Conservation (phyloP, 2,888 invertebrate species). For the Notocelia uddmanniana region DNA sequence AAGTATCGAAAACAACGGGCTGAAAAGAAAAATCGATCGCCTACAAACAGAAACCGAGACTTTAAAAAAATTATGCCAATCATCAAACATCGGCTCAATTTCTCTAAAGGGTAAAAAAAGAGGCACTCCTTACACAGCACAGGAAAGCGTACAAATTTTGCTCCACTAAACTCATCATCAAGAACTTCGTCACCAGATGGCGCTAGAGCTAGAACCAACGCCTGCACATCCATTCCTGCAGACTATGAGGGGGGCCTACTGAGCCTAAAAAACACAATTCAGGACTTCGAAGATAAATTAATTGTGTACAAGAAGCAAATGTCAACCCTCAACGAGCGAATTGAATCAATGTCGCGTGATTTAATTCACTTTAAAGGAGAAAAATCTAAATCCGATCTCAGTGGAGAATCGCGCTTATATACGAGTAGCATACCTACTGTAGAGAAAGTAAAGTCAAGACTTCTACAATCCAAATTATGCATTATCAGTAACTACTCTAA, state of each 20-base stretch:
- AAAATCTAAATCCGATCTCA: no score
- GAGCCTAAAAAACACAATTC: background rate
- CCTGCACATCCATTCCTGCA: background rate
- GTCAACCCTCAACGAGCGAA: background rate
- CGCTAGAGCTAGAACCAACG: background rate
- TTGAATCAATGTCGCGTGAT: background rate
- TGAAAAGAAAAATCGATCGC: constrained; percentile 3
- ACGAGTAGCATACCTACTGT: background rate
- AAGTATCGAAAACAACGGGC: constrained; percentile 12
- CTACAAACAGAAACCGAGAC: constrained; percentile 6
- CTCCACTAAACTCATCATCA: background rate
- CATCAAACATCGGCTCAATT: background rate
- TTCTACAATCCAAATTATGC: constrained; percentile 8
- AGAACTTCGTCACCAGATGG: background rate
- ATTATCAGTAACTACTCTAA: constrained; percentile 14
- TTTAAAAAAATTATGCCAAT: constrained; percentile 1
- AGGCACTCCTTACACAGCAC: background rate
- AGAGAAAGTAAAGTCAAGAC: background rate
- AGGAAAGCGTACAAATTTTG: background rate
- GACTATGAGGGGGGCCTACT: background rate
- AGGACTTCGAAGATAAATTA: background rate
- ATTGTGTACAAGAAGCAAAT: background rate
- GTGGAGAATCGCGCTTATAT: background rate
- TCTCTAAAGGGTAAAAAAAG: background rate
- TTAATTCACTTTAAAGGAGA: background rate